Percentiles rank a stretch among this genome's conserved stretches.
Evolutionary conservation across 1,140 invertebrate species (phyloP).

Genomic region (Vanessa atalanta): DNA sequence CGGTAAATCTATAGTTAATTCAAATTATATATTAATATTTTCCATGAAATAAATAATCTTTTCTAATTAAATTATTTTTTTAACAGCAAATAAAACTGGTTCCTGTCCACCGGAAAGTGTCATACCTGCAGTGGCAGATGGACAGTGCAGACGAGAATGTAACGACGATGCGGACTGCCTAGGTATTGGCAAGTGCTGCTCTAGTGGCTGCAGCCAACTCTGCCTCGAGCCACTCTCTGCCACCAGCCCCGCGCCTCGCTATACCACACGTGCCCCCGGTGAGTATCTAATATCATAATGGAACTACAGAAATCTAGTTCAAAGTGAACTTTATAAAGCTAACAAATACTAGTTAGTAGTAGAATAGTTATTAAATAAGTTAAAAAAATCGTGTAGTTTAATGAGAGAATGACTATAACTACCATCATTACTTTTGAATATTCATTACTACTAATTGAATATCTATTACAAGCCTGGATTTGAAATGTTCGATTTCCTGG

Average conservation of each 20-base stretch:
- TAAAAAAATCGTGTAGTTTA: no score
- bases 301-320: no score
- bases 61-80: neutral
- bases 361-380: no score
- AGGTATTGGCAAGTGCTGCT: conserved; percentile 90
- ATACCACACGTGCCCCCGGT: conserved; percentile 39
- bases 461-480: no score
- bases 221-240: conserved; percentile 83
- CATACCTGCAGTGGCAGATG: conserved; percentile 41
- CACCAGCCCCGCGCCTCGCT: conserved; percentile 52
- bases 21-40: neutral
- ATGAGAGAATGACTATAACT: no score
- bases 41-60: neutral
- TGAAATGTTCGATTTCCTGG: neutral
- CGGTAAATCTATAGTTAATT: conserved; percentile 68
- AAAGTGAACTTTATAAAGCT: no score
- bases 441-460: no score
- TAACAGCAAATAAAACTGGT: conserved; percentile 86
- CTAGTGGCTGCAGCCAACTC: conserved; percentile 86
- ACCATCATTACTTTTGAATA: no score
- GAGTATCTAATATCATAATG: neutral
- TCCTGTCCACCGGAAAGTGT: conserved; percentile 84
- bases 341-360: no score
- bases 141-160: conserved; percentile 86
- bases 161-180: conserved; percentile 91